A percentile compares a stretch with the other conserved stretches of the same genome.
These are phyloP conservation scores for Dinomys branickii DNA, from an alignment of 2,113 vertebrate genomes.

Conservation along the genomic window DNA sequence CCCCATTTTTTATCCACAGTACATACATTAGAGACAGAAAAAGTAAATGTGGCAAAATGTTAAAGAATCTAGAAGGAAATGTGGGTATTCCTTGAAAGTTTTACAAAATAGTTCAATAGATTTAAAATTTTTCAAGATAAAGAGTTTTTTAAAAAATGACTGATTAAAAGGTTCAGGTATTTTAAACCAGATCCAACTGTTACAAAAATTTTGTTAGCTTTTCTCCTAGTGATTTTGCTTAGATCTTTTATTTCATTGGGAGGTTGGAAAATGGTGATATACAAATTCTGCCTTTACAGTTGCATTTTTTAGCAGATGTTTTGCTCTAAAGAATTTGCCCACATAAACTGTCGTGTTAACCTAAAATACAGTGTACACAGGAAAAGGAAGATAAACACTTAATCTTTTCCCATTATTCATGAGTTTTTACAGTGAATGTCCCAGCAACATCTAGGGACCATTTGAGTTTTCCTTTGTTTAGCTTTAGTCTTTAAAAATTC, in stretches of 20 bases:
- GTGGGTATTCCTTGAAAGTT: background rate
- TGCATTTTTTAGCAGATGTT: background rate
- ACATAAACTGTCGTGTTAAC: background rate
- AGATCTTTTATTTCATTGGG: conserved; percentile 40
- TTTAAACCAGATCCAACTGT: background rate
- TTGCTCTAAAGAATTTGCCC: background rate
- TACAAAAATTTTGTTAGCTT: background rate
- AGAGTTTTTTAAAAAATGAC: background rate
- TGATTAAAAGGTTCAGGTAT: background rate
- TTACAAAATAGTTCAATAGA: background rate
- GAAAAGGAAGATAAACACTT: conserved; percentile 27
- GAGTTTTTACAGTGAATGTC: background rate
- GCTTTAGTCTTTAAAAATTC: background rate
- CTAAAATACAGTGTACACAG: background rate
- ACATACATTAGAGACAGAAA: background rate
- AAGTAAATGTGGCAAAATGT: conserved; percentile 11
- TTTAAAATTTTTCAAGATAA: background rate
- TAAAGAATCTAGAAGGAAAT: background rate
- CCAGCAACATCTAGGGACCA: background rate
- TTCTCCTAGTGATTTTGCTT: conserved; percentile 19
- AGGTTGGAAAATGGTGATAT: background rate
- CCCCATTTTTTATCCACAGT: background rate
- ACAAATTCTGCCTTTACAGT: conserved; percentile 3
- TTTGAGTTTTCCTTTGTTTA: conserved; percentile 15
- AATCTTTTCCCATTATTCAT: background rate